phyloP scores from a whole-genome alignment of 2,797 vertebrate species.

The Notamacropus eugenii region DNA sequence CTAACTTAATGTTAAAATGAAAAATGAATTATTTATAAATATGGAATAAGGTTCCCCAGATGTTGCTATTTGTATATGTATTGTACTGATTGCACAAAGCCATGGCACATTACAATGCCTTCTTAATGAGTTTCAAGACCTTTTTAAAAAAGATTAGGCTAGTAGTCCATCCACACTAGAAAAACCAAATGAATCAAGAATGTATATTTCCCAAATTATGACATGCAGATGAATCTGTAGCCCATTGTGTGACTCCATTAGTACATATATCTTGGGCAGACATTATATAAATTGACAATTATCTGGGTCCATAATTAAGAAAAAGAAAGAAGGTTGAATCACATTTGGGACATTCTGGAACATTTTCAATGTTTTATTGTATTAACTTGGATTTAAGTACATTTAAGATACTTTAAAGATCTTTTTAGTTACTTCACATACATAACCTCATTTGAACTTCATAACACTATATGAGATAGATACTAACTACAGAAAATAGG shows the following conservation, averaged over 20 bases:
- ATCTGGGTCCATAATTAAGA: background rate
- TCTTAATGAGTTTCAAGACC: background rate
- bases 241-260: background rate
- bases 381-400: background rate
- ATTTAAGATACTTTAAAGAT: background rate
- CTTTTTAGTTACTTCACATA: background rate
- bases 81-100: background rate
- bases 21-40: background rate
- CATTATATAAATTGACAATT: background rate
- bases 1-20: background rate
- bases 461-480: background rate
- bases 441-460: background rate
- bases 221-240: background rate
- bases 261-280: background rate
- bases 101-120: background rate
- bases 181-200: background rate
- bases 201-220: background rate
- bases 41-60: background rate
- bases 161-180: background rate
- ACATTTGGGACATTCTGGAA: background rate
- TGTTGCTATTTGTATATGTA: background rate
- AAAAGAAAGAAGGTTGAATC: too few relatives aligned
- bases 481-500: background rate
- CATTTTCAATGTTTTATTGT: background rate
- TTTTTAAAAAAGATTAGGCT: background rate